These are phyloP conservation scores for Poecile atricapillus DNA, from an alignment of 2,113 vertebrate species.

Conservation along the genomic window DNA sequence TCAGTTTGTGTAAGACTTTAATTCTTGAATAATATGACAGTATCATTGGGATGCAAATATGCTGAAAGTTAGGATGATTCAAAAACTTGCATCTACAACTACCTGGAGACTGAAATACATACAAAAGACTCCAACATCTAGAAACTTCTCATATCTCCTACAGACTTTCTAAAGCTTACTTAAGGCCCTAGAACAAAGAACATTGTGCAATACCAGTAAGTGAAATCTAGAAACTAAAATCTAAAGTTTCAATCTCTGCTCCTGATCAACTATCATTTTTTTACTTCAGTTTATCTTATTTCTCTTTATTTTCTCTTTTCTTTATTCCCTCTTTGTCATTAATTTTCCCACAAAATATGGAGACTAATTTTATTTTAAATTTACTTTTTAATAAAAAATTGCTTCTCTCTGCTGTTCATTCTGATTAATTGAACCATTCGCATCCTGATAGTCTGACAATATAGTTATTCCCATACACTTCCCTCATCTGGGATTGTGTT, in stretches of 20 bases:
- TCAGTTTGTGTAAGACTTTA: background rate
- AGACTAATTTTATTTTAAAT: background rate
- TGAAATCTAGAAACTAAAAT: background rate
- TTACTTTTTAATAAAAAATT: background rate
- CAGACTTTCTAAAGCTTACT: background rate
- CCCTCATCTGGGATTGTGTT: constrained; percentile 5
- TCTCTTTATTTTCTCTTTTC: background rate
- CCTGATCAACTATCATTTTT: background rate
- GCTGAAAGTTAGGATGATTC: background rate
- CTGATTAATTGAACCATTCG: background rate
- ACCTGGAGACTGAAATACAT: background rate
- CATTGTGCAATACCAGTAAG: background rate
- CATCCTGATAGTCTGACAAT: background rate
- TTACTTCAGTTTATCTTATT: background rate
- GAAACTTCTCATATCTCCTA: background rate
- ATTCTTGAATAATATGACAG: background rate
- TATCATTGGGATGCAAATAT: background rate
- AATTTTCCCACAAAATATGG: background rate
- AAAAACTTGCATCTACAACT: background rate
- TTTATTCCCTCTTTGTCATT: background rate
- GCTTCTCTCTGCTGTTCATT: background rate
- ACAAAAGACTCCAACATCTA: background rate
- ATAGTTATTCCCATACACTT: background rate
- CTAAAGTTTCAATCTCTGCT: background rate
- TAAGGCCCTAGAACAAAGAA: background rate